Conservation (phyloP, 2,113 vertebrate species). For the Engystomops pustulosus region DNA sequence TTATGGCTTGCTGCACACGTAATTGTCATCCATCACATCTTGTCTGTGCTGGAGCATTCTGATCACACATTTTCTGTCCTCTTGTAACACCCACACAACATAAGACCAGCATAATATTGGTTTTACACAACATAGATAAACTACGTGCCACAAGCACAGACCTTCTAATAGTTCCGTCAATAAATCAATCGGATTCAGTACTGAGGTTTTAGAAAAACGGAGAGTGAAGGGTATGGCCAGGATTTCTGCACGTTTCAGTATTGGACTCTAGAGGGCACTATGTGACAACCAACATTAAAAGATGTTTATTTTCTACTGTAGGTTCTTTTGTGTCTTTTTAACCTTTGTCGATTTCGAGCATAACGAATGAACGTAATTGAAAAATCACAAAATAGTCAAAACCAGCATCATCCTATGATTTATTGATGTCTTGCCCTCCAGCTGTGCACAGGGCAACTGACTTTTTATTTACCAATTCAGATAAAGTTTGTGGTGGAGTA, state of each 20-base stretch:
- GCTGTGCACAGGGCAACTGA: not conserved
- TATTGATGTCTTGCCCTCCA: not conserved
- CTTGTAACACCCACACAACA: not conserved
- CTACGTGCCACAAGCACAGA: not conserved
- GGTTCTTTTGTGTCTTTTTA: not conserved
- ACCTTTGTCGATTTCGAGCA: not conserved
- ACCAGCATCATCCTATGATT: not conserved
- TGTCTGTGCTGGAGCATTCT: not conserved
- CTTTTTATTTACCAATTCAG: not conserved
- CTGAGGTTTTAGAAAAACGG: not conserved
- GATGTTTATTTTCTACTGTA: not conserved
- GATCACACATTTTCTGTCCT: not conserved
- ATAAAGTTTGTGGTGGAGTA: not conserved
- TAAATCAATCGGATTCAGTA: conserved; percentile 25
- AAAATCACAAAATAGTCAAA: conserved; percentile 10
- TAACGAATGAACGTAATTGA: not conserved
- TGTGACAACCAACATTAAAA: not conserved
- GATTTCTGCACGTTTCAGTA: not conserved
- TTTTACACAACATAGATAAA: conserved; percentile 20
- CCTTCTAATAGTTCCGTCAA: conserved; percentile 35
- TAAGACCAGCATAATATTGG: conserved; percentile 7
- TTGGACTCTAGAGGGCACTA: conserved; percentile 45
- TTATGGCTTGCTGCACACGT: not conserved
- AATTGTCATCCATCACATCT: not conserved
- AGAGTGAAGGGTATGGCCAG: not conserved